These are phyloP conservation scores for Pristionchus arcanus DNA, from an alignment of 2,888 invertebrate species.

Conservation along the genomic window DNA sequence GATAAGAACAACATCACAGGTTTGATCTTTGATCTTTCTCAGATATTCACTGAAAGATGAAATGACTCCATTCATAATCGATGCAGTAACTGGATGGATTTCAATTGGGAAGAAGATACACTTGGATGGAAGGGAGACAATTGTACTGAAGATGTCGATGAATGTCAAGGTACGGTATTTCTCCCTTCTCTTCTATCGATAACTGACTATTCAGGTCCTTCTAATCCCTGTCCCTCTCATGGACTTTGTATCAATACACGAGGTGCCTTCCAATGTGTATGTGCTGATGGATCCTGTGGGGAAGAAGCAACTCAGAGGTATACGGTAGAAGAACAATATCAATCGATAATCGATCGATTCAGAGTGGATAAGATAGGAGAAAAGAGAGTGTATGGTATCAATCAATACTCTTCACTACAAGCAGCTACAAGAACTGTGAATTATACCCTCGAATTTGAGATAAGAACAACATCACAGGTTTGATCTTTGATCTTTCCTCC, in stretches of 20 bases:
- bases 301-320: slow-evolving; percentile 32
- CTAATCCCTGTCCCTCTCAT: slow-evolving; percentile 43
- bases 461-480: slow-evolving; percentile 30
- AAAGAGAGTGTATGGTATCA: slow-evolving; percentile 20
- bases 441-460: slow-evolving; percentile 36
- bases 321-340: background rate
- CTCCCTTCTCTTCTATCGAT: background rate
- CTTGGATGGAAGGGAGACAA: slow-evolving; percentile 48
- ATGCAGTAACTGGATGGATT: slow-evolving; percentile 90
- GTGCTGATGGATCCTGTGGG: slow-evolving; percentile 46
- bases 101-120: slow-evolving; percentile 88
- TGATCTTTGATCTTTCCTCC: background rate
- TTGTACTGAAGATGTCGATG: slow-evolving; percentile 50
- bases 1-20: slow-evolving; percentile 30
- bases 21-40: slow-evolving; percentile 1
- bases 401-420: slow-evolving; percentile 29
- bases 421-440: slow-evolving; percentile 2
- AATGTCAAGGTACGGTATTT: slow-evolving; percentile 38
- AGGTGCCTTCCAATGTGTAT: slow-evolving; percentile 49
- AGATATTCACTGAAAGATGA: slow-evolving; percentile 17
- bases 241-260: slow-evolving; percentile 50
- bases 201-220: background rate
- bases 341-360: background rate
- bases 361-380: slow-evolving; percentile 37
- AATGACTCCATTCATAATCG: slow-evolving; percentile 88